phyloP scores from a whole-genome alignment of 2,888 invertebrate species.

The Amphipyra berbera region DNA sequence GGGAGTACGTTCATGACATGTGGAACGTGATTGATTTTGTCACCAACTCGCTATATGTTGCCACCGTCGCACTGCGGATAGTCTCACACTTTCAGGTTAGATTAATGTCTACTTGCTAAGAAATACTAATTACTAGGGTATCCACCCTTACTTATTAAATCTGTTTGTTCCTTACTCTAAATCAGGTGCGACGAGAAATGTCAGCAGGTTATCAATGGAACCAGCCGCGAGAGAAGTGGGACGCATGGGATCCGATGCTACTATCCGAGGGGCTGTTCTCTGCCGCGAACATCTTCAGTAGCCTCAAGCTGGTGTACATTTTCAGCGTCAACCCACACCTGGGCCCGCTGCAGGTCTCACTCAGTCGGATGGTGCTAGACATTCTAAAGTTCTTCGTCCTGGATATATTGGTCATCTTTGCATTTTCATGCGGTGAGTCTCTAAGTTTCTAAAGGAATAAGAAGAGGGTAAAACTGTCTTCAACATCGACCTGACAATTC shows the following conservation, averaged over 20 bases:
- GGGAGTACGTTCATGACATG: slow-evolving; percentile 99
- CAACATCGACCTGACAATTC: too few relatives aligned
- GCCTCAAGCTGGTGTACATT: slow-evolving; percentile 98
- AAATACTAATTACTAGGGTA: background rate
- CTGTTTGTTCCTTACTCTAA: background rate
- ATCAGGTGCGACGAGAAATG: slow-evolving; percentile 93
- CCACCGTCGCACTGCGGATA: slow-evolving; percentile 97
- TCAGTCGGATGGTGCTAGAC: slow-evolving; percentile 98
- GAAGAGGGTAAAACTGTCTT: too few relatives aligned
- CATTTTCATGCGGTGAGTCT: slow-evolving; percentile 98
- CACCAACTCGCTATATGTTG: slow-evolving; percentile 99
- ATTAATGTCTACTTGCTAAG: background rate
- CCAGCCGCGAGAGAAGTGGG: slow-evolving; percentile 97
- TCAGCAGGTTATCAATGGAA: slow-evolving; percentile 90
- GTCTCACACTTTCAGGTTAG: slow-evolving; percentile 98
- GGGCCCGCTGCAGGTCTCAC: slow-evolving; percentile 98
- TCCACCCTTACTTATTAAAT: background rate
- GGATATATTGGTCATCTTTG: slow-evolving; percentile 97
- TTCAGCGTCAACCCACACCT: slow-evolving; percentile 99
- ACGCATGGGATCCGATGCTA: slow-evolving; percentile 99
- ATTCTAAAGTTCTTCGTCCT: slow-evolving; percentile 99
- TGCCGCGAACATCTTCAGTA: slow-evolving; percentile 98
- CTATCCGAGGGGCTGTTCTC: slow-evolving; percentile 98
- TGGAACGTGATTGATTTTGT: slow-evolving; percentile 99
- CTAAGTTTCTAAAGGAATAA: background rate